Base-by-base conservation (phyloP, 2,888 invertebrate species). In the Meghimatium bilineatum region DNA sequence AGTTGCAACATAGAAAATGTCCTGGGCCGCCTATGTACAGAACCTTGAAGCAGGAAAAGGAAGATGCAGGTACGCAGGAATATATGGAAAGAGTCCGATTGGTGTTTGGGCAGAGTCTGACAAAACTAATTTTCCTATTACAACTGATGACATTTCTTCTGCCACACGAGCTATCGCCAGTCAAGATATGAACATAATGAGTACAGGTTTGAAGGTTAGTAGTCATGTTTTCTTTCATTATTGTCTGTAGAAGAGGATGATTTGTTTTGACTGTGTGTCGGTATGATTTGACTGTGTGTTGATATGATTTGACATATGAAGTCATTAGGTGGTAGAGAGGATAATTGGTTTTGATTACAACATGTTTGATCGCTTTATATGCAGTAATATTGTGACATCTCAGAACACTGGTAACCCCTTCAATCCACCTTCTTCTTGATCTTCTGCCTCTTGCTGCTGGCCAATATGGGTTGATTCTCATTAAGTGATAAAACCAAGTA, bases 141-240 rank as follows among this genome's bases (percentile, higher is more conserved):
- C 78, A 32, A 8, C 32, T 34, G 83, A 79, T 14, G 67, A 79
- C n/a, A 36, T 83, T 36, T 36, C 74, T 26, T 20, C n/a, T 14
- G 79, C 66, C 0, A 20, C 38, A 23, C 32, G 66, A 1, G 79
- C 76, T 6, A 56, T 83, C 17, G 14, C n/a, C n/a, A 79, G 26
- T 26, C 52, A 79, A n/a, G 83, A 83, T 36, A 71, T 67, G 66
- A 79, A 44, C 60, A n/a, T 83, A 49, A 79, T 79, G 79, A 71
- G 74, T 29, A 79, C 71, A n/a, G 83, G 83, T 44, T 17, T 83
- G 1, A 74, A 49, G 79, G 83, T 83, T 20, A 79, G 83, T 83
- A 10, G 38, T 29, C 23, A 3, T 34, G 23, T 71, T 1, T 63
- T n/a, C 44, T 44, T 56, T 56, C 56, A 14, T 8, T 56, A 23